Percentiles rank a stretch among this genome's conserved stretches.
These are phyloP conservation scores for Rana temporaria DNA, from an alignment of 2,113 vertebrate genomes.

Conservation along the genomic window DNA sequence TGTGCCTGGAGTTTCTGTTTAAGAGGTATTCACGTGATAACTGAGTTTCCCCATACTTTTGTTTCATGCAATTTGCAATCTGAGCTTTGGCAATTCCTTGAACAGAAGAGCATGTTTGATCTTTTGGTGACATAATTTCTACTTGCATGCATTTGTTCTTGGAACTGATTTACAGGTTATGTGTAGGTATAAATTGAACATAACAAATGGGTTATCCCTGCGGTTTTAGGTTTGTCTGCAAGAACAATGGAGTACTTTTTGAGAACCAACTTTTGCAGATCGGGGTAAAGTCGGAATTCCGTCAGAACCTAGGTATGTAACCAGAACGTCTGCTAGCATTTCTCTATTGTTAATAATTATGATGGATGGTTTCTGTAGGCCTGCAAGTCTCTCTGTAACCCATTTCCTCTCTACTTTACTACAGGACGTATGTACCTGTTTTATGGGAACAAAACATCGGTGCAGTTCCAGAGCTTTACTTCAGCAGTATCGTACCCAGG, in stretches of 20 bases:
- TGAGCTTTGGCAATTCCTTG: background rate
- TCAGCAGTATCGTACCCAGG: constrained; percentile 84
- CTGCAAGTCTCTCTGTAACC: no score
- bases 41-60: background rate
- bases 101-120: background rate
- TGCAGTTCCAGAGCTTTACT: constrained; percentile 88
- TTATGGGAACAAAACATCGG: constrained; percentile 92
- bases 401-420: background rate
- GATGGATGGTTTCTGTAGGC: no score
- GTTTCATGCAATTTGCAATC: background rate
- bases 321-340: background rate
- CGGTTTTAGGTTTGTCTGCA: constrained; percentile 86
- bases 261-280: constrained; percentile 94
- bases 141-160: background rate
- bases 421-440: constrained; percentile 93
- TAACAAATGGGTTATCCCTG: background rate
- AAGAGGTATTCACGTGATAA: background rate
- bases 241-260: constrained; percentile 92
- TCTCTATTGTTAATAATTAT: background rate
- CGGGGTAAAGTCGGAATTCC: constrained; percentile 91
- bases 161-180: no score
- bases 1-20: no score
- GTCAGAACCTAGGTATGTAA: constrained; percentile 87
- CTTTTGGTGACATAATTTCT: background rate
- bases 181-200: background rate